phyloP scores from a whole-genome alignment of 2,797 vertebrate genomes.

The Aplochiton taeniatus region DNA sequence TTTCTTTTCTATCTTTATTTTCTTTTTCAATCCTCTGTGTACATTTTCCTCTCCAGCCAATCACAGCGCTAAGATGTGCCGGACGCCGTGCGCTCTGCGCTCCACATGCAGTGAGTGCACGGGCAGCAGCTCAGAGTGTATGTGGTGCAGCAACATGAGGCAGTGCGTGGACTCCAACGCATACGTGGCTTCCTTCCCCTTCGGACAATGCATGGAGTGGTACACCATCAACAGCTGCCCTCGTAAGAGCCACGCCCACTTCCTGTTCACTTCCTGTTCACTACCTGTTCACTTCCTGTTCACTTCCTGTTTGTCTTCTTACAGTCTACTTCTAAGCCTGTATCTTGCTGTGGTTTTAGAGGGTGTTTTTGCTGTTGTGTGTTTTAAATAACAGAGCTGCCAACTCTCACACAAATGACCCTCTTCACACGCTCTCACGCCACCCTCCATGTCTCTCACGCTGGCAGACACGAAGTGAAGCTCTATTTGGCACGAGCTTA shows the following conservation, averaged over 20 bases:
- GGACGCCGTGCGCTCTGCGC: conserved; percentile 88
- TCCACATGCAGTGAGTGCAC: conserved; percentile 88
- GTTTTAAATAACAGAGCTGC: no score
- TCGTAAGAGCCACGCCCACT: conserved; percentile 72
- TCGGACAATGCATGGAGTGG: conserved; percentile 99
- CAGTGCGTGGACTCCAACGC: conserved; percentile 98
- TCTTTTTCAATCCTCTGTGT: no score
- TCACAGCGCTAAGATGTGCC: conserved; percentile 96
- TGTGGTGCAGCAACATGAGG: conserved; percentile 99
- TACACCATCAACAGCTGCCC: conserved; percentile 95
- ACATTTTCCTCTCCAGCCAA: conserved; percentile 77
- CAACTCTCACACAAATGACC: no score
- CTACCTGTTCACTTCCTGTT: background rate
- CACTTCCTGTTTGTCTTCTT: background rate
- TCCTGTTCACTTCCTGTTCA: background rate
- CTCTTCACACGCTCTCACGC: no score
- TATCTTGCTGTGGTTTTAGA: background rate
- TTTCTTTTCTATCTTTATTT: no score
- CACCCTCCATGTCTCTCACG: no score
- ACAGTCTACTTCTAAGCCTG: no score
- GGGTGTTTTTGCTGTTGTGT: no score
- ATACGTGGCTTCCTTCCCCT: conserved; percentile 97
- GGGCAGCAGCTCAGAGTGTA: conserved; percentile 94
- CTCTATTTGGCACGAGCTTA: no score
- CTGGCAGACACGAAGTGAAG: no score